Conservation (phyloP, 2,888 invertebrate species). For the Drosophila kanekoi region DNA sequence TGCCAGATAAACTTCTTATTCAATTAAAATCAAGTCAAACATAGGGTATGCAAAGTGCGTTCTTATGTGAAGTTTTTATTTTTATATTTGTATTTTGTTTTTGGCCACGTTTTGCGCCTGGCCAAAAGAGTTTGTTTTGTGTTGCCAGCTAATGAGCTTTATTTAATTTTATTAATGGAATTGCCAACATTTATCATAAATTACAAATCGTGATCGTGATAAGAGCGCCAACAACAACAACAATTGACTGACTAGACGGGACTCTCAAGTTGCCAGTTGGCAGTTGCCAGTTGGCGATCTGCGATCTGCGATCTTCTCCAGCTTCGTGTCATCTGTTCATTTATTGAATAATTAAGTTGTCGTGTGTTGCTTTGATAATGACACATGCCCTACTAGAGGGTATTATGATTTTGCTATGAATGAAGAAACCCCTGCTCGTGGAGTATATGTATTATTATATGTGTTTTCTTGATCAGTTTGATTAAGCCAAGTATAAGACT, state of each 20-base stretch:
- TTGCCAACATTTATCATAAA: constrained; percentile 81
- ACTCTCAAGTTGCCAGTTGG: constrained; percentile 5
- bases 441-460: too few species aligned
- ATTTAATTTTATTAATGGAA: constrained; percentile 81
- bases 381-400: not conserved
- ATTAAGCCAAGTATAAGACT: too few species aligned
- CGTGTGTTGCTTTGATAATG: constrained; percentile 62
- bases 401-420: too few species aligned
- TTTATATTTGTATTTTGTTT: constrained; percentile 38
- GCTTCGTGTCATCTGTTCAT: constrained; percentile 37
- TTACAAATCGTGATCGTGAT: constrained; percentile 80
- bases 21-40: not conserved
- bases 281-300: not conserved
- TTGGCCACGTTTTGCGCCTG: constrained; percentile 50
- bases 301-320: constrained; percentile 22
- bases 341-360: constrained; percentile 74
- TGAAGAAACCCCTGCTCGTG: too few species aligned
- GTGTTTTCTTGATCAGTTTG: too few species aligned
- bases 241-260: not conserved
- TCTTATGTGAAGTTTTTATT: constrained; percentile 9
- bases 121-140: constrained; percentile 47
- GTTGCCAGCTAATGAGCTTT: constrained; percentile 74
- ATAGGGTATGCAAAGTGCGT: constrained; percentile 16
- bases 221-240: constrained; percentile 49
- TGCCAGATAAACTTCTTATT: not conserved